These are phyloP conservation scores for Pyrgus malvae DNA, from an alignment of 2,888 invertebrate genomes.

Conservation along the genomic window DNA sequence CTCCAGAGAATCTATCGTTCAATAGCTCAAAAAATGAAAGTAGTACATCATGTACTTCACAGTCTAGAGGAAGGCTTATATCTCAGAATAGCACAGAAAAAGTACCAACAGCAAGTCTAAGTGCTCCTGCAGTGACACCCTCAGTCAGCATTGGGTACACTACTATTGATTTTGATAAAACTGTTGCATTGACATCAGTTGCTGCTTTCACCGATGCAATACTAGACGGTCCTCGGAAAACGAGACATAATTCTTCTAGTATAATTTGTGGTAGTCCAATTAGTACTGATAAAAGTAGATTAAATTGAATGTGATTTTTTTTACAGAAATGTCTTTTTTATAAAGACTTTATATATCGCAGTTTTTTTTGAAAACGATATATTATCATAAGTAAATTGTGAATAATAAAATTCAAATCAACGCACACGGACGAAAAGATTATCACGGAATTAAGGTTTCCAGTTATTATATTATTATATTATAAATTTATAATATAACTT, in stretches of 20 bases:
- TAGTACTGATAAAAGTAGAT: constrained; percentile 33
- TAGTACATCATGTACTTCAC: constrained; percentile 53
- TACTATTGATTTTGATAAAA: constrained; percentile 96
- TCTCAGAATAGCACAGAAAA: constrained; percentile 66
- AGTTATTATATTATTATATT: no score
- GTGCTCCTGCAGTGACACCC: constrained; percentile 78
- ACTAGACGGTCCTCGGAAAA: constrained; percentile 88
- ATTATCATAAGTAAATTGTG: no score
- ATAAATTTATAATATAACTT: no score
- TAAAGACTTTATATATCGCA: no score
- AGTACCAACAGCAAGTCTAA: constrained; percentile 29
- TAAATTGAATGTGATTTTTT: constrained; percentile 11
- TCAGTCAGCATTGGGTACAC: constrained; percentile 87
- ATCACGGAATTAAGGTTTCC: no score
- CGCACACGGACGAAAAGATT: no score
- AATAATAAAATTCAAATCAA: no score
- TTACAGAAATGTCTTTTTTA: no score
- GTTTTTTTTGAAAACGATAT: no score
- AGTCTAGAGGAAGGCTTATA: constrained; percentile 53
- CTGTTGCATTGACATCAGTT: constrained; percentile 92
- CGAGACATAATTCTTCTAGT: constrained; percentile 90
- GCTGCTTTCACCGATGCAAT: constrained; percentile 86
- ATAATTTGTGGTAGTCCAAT: constrained; percentile 73
- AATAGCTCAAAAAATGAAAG: constrained; percentile 61
- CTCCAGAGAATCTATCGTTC: constrained; percentile 59